Base-by-base conservation (phyloP, 92 coral and sea anemone genomes). In the Bergia puertoricense region DNA sequence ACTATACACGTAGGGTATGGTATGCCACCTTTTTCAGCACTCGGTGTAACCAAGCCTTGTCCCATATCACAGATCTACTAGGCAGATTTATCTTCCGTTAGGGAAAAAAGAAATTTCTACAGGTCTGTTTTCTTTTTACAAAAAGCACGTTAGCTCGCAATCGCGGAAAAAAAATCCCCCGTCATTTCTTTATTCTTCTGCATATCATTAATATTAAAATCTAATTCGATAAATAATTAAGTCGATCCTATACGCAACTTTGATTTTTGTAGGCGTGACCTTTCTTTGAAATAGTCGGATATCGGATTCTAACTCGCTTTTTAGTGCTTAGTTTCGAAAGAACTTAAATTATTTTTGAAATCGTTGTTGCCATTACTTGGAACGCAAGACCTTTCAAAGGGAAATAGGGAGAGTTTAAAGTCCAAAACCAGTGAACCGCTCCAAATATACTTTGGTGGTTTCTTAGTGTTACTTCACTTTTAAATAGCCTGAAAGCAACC, bases 61-160 rank as follows among this genome's bases (percentile, higher is more conserved):
- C 82, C 82, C 82, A 79, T 79, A 50, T n/a, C 22, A 30, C 62
- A 73, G 77, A 54, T 54, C 59, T 54, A 6, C 77, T 9, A 9
- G 15, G 40, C 5, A 39, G 8, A 73, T 73, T 8, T 73, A 3
- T 8, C 14, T 66, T 73, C 22, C 76, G 11, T 2, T n/a, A 2
- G 30, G 69, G 54, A 4, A 18, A 18, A 22, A 62, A 62, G 0
- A 62, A 22, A 6, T 54, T 0, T 13, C 30, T 62, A 8, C 23
- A 2, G 30, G 23, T 22, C 23, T 20, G 1, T 23, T 62, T 54
- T 0, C 69, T 20, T 62, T 62, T 3, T 62, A 62, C n/a, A 16
- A 22, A 62, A 13, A 62, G 20, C 69, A 62, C 10, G 69, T 62
- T 20, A 18, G 0, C 20, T 37, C 43, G 44, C 76, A 36, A 42